Conservation (phyloP, 2,888 invertebrate genomes). For the Autographa gamma region DNA sequence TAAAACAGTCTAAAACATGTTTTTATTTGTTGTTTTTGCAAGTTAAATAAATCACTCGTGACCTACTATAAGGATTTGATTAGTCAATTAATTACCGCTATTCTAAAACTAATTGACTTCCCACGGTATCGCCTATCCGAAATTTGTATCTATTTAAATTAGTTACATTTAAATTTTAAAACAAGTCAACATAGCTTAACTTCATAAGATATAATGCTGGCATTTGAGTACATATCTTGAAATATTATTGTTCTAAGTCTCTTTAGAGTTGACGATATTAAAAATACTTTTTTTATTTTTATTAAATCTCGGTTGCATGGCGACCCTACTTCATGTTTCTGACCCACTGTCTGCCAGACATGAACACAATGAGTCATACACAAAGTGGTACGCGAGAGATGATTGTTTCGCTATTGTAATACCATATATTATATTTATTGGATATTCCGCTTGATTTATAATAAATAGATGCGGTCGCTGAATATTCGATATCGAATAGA, state of each 20-base stretch:
- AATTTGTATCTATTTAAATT: not conserved
- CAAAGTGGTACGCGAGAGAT: conserved; percentile 35
- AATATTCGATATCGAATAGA: not conserved
- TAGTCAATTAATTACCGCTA: not conserved
- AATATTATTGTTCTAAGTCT: too few species aligned
- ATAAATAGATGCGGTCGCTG: not conserved
- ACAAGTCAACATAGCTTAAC: too few species aligned
- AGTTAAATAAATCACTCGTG: not conserved
- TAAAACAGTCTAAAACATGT: not conserved
- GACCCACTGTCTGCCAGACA: conserved; percentile 38
- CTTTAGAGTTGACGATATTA: too few species aligned
- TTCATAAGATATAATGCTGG: too few species aligned
- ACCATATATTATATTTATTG: conserved; percentile 28
- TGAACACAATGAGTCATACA: conserved; percentile 39
- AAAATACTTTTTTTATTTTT: not conserved
- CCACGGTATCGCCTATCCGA: not conserved
- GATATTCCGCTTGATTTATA: conserved; percentile 27
- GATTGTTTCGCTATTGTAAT: conserved; percentile 43
- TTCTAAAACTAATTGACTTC: not conserved
- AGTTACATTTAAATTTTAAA: too few species aligned
- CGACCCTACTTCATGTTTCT: conserved; percentile 16
- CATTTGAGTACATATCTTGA: too few species aligned
- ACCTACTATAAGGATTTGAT: not conserved
- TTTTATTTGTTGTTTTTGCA: not conserved
- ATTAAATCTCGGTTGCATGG: conserved; percentile 11